A percentile compares a stretch with the other conserved stretches of the same genome.
phyloP scores from a whole-genome alignment of 2,888 invertebrate species.

The Pristionchus mayeri region DNA sequence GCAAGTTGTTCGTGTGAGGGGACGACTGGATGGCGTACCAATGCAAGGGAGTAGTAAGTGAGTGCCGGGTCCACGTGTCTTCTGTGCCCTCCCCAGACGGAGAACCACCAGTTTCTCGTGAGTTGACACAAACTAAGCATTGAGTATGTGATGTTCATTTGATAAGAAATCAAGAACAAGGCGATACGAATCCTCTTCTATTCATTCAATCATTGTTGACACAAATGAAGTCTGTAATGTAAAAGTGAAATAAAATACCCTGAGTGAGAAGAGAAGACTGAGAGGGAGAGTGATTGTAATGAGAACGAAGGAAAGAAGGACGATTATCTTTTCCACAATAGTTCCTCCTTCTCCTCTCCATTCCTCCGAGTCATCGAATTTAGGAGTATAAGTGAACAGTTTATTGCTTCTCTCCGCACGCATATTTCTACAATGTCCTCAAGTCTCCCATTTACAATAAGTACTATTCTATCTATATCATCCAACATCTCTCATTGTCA shows the following conservation, averaged over 20 bases:
- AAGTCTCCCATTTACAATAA: background rate
- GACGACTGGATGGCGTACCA: slow-evolving; percentile 63
- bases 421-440: background rate
- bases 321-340: slow-evolving; percentile 55
- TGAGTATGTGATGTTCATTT: background rate
- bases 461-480: background rate
- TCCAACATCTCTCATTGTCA: too few relatives aligned
- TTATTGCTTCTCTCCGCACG: slow-evolving; percentile 1
- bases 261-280: slow-evolving; percentile 70
- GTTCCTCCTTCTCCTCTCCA: slow-evolving; percentile 53
- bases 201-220: too few relatives aligned
- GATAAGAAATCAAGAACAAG: background rate
- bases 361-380: slow-evolving; percentile 55
- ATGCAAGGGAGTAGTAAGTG: slow-evolving; percentile 78
- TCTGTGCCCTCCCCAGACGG: slow-evolving; percentile 72
- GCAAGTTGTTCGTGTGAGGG: background rate
- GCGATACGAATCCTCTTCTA: too few relatives aligned
- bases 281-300: slow-evolving; percentile 71
- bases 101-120: slow-evolving; percentile 74
- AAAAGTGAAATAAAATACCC: slow-evolving; percentile 58
- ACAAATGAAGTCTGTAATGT: background rate
- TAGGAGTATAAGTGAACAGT: slow-evolving; percentile 59
- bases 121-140: slow-evolving; percentile 69
- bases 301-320: slow-evolving; percentile 60
- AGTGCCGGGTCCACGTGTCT: slow-evolving; percentile 75